phyloP scores from a whole-genome alignment of 2,113 vertebrate genomes.

The Nothoprocta perdicaria region DNA sequence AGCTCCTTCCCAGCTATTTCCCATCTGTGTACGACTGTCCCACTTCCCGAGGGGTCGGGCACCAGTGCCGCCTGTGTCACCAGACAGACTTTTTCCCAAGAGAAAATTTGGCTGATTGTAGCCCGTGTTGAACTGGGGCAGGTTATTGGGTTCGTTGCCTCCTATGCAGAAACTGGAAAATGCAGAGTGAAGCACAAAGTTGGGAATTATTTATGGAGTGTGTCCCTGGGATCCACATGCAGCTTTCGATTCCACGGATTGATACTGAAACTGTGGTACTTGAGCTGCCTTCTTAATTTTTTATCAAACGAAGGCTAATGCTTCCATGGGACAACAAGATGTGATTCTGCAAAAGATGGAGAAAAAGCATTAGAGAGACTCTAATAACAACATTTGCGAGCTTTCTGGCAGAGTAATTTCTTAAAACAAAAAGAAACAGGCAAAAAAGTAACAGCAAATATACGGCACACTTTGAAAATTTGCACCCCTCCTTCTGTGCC shows the following conservation, averaged over 20 bases:
- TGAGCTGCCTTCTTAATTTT: not conserved
- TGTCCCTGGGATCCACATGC: not conserved
- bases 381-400: not conserved
- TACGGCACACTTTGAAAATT: not conserved
- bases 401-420: not conserved
- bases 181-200: not conserved
- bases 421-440: not conserved
- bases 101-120: constrained; percentile 21
- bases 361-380: not conserved
- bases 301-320: not conserved
- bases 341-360: not conserved
- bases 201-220: not conserved
- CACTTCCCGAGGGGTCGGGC: constrained; percentile 62
- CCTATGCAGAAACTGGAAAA: not conserved
- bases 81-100: constrained; percentile 61
- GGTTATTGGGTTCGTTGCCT: not conserved
- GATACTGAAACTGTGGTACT: not conserved
- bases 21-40: constrained; percentile 74
- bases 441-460: not conserved
- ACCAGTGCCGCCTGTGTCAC: constrained; percentile 50
- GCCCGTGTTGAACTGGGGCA: constrained; percentile 4
- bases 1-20: constrained; percentile 68
- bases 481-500: not conserved
- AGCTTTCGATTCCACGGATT: not conserved
- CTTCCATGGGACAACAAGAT: not conserved